Percentiles rank a stretch among this genome's conserved stretches.
Conservation (phyloP, 2,113 vertebrate species). For the Zosterops japonicus region DNA sequence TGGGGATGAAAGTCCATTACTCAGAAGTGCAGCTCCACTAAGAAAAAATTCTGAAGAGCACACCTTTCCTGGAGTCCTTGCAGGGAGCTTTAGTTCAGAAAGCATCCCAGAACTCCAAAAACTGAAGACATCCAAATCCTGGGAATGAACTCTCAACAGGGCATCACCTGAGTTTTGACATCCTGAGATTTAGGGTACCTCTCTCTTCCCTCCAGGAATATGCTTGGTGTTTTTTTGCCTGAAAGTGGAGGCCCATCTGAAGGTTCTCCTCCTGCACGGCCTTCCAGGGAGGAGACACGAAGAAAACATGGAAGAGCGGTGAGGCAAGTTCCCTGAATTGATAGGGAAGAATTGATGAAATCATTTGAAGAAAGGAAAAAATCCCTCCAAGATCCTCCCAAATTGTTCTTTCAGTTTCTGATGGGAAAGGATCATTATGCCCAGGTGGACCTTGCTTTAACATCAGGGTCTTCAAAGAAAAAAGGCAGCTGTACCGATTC, state of each 20-base stretch:
- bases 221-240: not conserved
- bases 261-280: rapidly evolving
- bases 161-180: not conserved
- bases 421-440: not conserved
- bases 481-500: not conserved
- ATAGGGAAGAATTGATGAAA: not conserved
- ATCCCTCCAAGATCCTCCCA: not conserved
- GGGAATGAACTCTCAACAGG: not conserved
- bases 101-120: not conserved
- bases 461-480: not conserved
- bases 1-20: not conserved
- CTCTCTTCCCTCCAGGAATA: not conserved
- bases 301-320: not conserved
- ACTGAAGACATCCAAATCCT: not conserved
- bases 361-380: not conserved
- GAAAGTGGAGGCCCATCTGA: not conserved
- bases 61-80: not conserved
- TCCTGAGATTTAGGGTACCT: not conserved
- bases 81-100: not conserved
- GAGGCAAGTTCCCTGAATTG: not conserved
- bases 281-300: not conserved
- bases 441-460: not conserved
- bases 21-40: not conserved
- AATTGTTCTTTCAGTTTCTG: not conserved
- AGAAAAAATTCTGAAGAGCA: not conserved